phyloP scores from a whole-genome alignment of 2,888 invertebrate genomes.

The Brachyptera risi region DNA sequence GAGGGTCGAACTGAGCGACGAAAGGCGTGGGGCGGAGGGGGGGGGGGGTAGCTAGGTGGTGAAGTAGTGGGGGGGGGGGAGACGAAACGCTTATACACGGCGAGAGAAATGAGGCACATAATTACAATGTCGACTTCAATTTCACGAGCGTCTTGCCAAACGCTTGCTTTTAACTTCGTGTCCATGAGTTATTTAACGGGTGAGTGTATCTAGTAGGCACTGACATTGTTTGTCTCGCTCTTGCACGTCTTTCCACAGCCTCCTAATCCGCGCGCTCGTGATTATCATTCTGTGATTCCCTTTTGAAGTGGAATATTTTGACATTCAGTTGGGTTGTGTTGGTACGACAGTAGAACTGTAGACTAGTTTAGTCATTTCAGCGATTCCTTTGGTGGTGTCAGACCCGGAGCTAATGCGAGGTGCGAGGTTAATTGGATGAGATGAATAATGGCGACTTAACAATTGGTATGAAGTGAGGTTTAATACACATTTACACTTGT shows the following conservation, averaged over 20 bases:
- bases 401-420: no score
- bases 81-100: constrained; percentile 22
- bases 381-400: no score
- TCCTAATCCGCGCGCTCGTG: not conserved
- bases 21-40: constrained; percentile 20
- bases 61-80: constrained; percentile 24
- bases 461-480: no score
- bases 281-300: no score
- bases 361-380: no score
- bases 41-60: no score
- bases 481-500: no score
- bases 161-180: constrained; percentile 24
- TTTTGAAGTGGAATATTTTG: no score
- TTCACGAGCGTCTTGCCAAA: constrained; percentile 29
- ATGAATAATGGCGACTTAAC: no score
- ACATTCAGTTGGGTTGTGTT: not conserved
- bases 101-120: constrained; percentile 33
- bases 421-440: no score
- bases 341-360: no score
- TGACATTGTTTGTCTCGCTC: constrained; percentile 14
- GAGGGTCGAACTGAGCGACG: constrained; percentile 26
- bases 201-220: constrained; percentile 17
- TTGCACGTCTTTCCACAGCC: not conserved
- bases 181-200: constrained; percentile 31
- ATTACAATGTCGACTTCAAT: constrained; percentile 33